A percentile compares a stretch with the other conserved stretches of the same genome.
Evolutionary conservation across 1,140 invertebrate species (phyloP).

Genomic region (Megalopta genalis): DNA sequence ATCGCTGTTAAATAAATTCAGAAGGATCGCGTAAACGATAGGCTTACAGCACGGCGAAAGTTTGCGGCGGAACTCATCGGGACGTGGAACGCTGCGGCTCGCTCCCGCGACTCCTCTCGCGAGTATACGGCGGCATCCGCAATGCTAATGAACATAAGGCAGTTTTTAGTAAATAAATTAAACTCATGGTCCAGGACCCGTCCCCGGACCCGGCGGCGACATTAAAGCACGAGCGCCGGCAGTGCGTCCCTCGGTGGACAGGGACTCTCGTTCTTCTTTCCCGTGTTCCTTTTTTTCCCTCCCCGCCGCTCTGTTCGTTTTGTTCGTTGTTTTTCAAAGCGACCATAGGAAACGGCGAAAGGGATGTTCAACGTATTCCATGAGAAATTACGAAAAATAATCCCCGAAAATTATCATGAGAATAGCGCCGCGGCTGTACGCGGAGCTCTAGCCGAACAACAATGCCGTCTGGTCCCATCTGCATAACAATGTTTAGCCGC

Average conservation of each 20-base stretch:
- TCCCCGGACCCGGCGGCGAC: slow-evolving; percentile 11
- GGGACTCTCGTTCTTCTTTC: neutral
- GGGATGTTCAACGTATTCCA: slow-evolving; percentile 62
- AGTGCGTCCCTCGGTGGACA: neutral
- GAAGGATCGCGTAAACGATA: too few relatives aligned
- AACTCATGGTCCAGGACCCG: too few relatives aligned
- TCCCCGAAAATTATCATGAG: slow-evolving; percentile 71
- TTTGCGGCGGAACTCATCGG: too few relatives aligned
- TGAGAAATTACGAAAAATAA: slow-evolving; percentile 71
- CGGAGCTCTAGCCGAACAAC: slow-evolving; percentile 62
- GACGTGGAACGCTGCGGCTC: too few relatives aligned
- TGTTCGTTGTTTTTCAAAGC: neutral
- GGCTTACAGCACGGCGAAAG: too few relatives aligned
- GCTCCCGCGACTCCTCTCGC: too few relatives aligned
- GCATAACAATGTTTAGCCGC: slow-evolving; percentile 75
- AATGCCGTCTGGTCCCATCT: slow-evolving; percentile 72
- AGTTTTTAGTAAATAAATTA: slow-evolving; percentile 43
- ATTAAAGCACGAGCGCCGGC: slow-evolving; percentile 19
- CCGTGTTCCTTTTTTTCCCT: neutral
- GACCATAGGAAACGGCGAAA: slow-evolving; percentile 27
- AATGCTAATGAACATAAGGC: slow-evolving; percentile 32
- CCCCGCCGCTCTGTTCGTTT: neutral
- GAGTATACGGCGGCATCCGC: neutral
- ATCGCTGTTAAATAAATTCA: too few relatives aligned
- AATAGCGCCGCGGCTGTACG: slow-evolving; percentile 53